Base-by-base conservation (phyloP, 1,140 invertebrate species). In the Drosophila mojavensis region DNA sequence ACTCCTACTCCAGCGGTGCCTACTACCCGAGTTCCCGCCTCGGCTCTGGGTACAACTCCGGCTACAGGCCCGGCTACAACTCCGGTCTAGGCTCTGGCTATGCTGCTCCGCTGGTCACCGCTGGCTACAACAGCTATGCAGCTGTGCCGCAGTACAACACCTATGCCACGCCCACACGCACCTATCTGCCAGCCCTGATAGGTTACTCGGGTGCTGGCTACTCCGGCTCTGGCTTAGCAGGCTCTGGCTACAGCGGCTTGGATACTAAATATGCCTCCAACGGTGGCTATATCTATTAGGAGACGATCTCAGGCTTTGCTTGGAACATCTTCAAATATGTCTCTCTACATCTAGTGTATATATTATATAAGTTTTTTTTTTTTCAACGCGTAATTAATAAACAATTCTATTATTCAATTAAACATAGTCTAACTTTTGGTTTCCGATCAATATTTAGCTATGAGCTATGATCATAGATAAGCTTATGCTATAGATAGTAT, bases 251-350 rank as follows among this genome's bases (percentile, higher is more conserved):
- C 61, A 70, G 39, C n/a, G 85, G 89, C 3, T 58, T 91, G 51
- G 90, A 86, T 54, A 91, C 90, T 43, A 81, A 90, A 51, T 91
- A 91, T 24, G 90, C 51, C 43, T 70, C 80, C 64, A 88, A 91
- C 39, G 90, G 90, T 28, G 90, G 90, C 11, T 91, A 91, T 41
- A 43, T 91, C 64, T 91, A 91, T 47, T 91, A 91, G 75, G 43
- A 56, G n/a, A 39, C 36, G 10, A 39, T 3, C 36, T 39, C 6
- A 39, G 0, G 10, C 10, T 39, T 39, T 11, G 11, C 9, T 36
- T 36, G 33, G 9, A 11, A 11, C 33, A 10, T 10, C 33, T 36
- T 10, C 3, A 10, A 10, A 36, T 36, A 36, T 36, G 2, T 36
- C 1, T 36, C 10, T 36, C 9, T 3, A 36, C 10, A 4, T 36